Conservation (phyloP, 2,888 invertebrate species). For the Crossocerus cetratus region DNA sequence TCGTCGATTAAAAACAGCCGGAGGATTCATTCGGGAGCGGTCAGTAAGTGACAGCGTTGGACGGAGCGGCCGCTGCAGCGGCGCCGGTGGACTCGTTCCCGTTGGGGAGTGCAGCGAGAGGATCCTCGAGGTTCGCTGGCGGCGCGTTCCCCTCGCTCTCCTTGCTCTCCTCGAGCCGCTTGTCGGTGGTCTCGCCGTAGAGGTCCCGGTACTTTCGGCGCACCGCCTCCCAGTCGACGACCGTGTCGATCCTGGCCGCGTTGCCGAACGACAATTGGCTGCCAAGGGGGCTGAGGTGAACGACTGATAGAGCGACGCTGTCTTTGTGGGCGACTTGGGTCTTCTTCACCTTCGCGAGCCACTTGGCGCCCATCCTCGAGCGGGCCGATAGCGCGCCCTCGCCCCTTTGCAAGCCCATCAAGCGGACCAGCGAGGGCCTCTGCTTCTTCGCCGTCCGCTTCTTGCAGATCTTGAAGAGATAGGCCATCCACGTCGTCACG, state of each 20-base stretch:
- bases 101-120: constrained; percentile 29
- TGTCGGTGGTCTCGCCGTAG: constrained; percentile 81
- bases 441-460: constrained; percentile 84
- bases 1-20: too few relatives aligned
- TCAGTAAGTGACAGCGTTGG: not conserved
- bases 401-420: constrained; percentile 86
- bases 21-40: too few relatives aligned
- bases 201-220: constrained; percentile 92
- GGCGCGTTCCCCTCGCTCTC: constrained; percentile 33
- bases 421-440: constrained; percentile 89
- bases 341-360: constrained; percentile 92
- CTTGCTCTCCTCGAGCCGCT: constrained; percentile 55
- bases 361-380: constrained; percentile 92
- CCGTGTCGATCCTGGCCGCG: constrained; percentile 89
- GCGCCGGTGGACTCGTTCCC: constrained; percentile 14
- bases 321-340: constrained; percentile 89
- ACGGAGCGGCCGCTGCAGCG: constrained; percentile 17
- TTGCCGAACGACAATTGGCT: constrained; percentile 87
- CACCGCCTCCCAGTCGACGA: constrained; percentile 94
- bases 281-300: constrained; percentile 89
- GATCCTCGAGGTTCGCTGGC: constrained; percentile 32
- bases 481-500: constrained; percentile 95
- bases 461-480: constrained; percentile 89
- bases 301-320: constrained; percentile 87
- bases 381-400: constrained; percentile 83